These are phyloP conservation scores for Sapayoa aenigma DNA, from an alignment of 2,113 vertebrate genomes.

Conservation along the genomic window DNA sequence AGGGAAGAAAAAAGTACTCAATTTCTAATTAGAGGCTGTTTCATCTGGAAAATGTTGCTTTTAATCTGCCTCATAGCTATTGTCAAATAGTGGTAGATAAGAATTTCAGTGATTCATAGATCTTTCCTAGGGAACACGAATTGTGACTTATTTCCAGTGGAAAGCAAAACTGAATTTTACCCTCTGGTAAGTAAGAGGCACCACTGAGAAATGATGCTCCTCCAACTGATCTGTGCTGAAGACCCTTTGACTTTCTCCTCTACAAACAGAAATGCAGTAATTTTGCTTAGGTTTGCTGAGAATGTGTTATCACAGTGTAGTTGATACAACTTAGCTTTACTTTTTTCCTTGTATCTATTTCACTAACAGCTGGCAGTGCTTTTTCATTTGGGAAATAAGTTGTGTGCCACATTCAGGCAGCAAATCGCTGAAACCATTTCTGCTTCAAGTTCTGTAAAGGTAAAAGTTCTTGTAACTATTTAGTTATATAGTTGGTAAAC, in stretches of 20 bases:
- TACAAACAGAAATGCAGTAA: neutral
- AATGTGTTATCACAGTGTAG: neutral
- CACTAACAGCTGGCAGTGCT: neutral
- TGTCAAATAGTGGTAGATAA: constrained; percentile 43
- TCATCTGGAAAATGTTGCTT: constrained; percentile 41
- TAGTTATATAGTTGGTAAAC: neutral
- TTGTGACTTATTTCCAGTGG: neutral
- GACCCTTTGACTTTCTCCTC: neutral
- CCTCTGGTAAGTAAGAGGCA: neutral
- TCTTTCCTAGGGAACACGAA: neutral
- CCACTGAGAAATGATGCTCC: neutral
- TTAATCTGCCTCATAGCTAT: constrained; percentile 37
- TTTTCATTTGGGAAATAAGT: neutral
- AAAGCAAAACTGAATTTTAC: neutral
- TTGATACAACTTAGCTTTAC: neutral
- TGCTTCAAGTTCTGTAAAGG: neutral
- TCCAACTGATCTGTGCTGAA: neutral
- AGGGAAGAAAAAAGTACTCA: constrained; percentile 9
- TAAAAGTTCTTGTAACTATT: neutral
- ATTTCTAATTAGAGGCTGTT: constrained; percentile 41
- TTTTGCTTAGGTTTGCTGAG: neutral
- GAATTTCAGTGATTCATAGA: neutral
- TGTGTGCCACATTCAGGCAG: neutral
- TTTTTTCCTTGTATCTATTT: neutral
- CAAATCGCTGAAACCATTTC: neutral